phyloP scores from a whole-genome alignment of 2,888 invertebrate genomes.

The Macrophya alboannulata region DNA sequence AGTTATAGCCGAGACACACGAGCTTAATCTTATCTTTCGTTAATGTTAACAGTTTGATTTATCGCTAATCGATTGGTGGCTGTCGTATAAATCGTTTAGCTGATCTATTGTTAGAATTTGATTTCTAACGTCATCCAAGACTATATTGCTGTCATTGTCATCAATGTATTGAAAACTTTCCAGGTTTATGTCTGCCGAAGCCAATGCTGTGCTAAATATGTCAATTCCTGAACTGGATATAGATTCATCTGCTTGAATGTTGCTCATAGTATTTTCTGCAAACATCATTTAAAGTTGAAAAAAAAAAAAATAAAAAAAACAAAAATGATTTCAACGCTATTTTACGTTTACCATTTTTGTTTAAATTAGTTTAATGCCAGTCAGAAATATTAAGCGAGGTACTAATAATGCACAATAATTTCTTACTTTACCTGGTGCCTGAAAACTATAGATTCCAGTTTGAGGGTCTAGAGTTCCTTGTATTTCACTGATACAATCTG shows the following conservation, averaged over 20 bases:
- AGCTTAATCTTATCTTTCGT: background rate
- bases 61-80: conserved; percentile 50
- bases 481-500: conserved; percentile 51
- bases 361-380: background rate
- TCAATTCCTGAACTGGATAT: conserved; percentile 79
- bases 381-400: conserved; percentile 8
- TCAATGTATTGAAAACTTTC: conserved; percentile 82
- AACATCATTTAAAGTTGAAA: background rate
- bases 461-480: conserved; percentile 69
- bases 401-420: background rate
- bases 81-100: conserved; percentile 65
- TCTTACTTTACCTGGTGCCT: conserved; percentile 52
- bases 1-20: background rate
- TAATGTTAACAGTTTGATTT: conserved; percentile 43
- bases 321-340: background rate
- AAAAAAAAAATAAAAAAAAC: too few species aligned
- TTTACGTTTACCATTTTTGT: background rate
- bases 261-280: conserved; percentile 65
- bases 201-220: conserved; percentile 82
- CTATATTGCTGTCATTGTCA: conserved; percentile 73
- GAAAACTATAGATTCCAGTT: conserved; percentile 66
- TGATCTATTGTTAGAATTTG: conserved; percentile 66
- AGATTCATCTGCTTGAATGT: conserved; percentile 66
- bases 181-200: conserved; percentile 81
- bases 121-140: conserved; percentile 57